Base-by-base conservation (phyloP, 2,888 invertebrate species). In the Oegoconia quadripuncta region DNA sequence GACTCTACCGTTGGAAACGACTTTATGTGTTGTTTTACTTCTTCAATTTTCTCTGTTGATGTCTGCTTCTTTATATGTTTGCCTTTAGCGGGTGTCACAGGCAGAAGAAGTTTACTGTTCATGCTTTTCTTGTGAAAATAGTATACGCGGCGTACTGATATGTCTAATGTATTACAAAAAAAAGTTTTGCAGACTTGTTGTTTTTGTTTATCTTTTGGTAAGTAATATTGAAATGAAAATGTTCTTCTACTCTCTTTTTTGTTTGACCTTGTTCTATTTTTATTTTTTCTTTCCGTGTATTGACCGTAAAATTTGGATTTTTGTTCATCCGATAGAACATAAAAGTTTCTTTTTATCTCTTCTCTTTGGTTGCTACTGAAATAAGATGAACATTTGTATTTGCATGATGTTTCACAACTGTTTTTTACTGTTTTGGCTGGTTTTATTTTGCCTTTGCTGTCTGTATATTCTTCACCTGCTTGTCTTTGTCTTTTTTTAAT, bases 1-100 rank as follows among this genome's bases (percentile, higher is more conserved):
- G 41, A 47, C 30, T 44, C 46, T 37, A 35, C 18, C 34, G 32
- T 37, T 37, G 46, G 43, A 15, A 47, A 47, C 5, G 41, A 47
- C 16, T 36, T 37, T 22, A 47, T 47, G 26, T 47, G 46, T 17
- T 41, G 7, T 8, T 37, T 41, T 11, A 47, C 43, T 44, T 47
- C 42, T 16, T 39, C 26, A 18, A 44, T 11, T 44, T 47, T 46
- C 14, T 33, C 37, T 29, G 29, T 20, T 9, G 23, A 32, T 31
- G 46, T 46, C 37, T 27, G 15, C 28, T 34, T 33, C 34, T 39
- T 39, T n/a, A 39, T 15, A 17, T 39, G 17, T 39, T 46, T 42
- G 7, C 40, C 46, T 39, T 39, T 43, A 26, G 6, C 20, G 11
- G 43, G 43, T 14, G 39, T 43, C 30, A 36, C 36, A 27, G 30